Percentiles rank a stretch among this genome's conserved stretches.
phyloP scores from a whole-genome alignment of 1,140 invertebrate genomes.

The Heliothis virescens region DNA sequence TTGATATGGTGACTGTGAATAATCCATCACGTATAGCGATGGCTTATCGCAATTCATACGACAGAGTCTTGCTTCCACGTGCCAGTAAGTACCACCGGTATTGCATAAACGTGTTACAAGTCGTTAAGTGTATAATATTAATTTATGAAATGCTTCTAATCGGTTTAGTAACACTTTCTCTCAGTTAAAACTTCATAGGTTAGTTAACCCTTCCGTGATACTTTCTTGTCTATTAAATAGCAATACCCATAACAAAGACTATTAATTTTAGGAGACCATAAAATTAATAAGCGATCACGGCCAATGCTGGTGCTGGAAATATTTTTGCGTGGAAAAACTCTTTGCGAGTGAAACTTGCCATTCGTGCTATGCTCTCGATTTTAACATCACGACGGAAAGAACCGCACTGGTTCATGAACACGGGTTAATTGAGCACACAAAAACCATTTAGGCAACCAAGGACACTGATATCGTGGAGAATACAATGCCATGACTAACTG shows the following conservation, averaged over 20 bases:
- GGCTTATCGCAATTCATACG: constrained; percentile 64
- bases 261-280: constrained; percentile 30
- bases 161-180: constrained; percentile 47
- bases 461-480: constrained; percentile 20
- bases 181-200: constrained; percentile 24
- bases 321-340: constrained; percentile 51
- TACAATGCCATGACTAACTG: constrained; percentile 29
- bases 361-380: constrained; percentile 59
- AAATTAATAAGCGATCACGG: constrained; percentile 45
- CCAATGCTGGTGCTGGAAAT: constrained; percentile 37
- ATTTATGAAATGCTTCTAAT: constrained; percentile 48
- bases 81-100: constrained; percentile 54
- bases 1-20: constrained; percentile 53
- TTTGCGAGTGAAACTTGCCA: constrained; percentile 58
- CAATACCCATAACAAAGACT: constrained; percentile 11
- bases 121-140: constrained; percentile 51
- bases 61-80: constrained; percentile 62
- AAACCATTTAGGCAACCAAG: constrained; percentile 44
- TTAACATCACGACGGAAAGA: constrained; percentile 55
- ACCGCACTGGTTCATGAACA: constrained; percentile 43
- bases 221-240: constrained; percentile 18
- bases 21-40: constrained; percentile 69
- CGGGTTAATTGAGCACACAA: constrained; percentile 55
- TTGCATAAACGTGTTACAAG: constrained; percentile 58
- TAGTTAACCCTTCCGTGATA: constrained; percentile 33